A percentile compares a stretch with the other conserved stretches of the same genome.
Conservation (phyloP, 2,113 vertebrate genomes). For the Cyanistes caeruleus region DNA sequence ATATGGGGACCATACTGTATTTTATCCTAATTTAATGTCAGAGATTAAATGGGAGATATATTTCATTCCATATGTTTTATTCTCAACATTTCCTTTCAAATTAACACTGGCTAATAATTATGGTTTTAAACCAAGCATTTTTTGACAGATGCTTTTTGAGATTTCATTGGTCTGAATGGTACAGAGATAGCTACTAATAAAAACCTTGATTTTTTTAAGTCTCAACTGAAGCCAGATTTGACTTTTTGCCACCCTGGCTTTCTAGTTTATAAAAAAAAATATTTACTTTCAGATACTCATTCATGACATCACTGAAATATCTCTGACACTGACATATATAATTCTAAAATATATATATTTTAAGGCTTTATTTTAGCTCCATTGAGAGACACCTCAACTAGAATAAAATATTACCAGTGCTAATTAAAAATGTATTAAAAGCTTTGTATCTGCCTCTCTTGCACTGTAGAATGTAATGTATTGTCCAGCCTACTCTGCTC, state of each 20-base stretch:
- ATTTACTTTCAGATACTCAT: background rate
- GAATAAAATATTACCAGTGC: fast-evolving
- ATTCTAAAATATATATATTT: background rate
- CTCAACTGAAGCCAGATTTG: background rate
- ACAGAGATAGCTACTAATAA: background rate
- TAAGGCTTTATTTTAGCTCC: background rate
- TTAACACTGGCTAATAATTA: background rate
- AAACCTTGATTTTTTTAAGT: background rate
- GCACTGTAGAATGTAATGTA: background rate
- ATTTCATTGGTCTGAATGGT: background rate
- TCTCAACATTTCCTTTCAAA: background rate
- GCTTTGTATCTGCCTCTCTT: background rate
- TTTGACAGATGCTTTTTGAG: background rate
- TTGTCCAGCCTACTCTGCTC: background rate
- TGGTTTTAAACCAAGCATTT: background rate
- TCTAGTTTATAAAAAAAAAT: background rate
- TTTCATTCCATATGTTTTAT: background rate
- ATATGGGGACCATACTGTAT: background rate
- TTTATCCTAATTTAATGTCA: slow-evolving; percentile 22
- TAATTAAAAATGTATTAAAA: background rate
- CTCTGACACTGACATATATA: background rate
- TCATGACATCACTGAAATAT: background rate
- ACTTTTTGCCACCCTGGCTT: background rate
- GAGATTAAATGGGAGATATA: slow-evolving; percentile 14
- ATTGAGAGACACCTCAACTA: background rate